Evolutionary conservation across 2,113 vertebrate species (phyloP), one percentile per base, ranked within the genome.

Genomic region (Sturnus vulgaris): DNA sequence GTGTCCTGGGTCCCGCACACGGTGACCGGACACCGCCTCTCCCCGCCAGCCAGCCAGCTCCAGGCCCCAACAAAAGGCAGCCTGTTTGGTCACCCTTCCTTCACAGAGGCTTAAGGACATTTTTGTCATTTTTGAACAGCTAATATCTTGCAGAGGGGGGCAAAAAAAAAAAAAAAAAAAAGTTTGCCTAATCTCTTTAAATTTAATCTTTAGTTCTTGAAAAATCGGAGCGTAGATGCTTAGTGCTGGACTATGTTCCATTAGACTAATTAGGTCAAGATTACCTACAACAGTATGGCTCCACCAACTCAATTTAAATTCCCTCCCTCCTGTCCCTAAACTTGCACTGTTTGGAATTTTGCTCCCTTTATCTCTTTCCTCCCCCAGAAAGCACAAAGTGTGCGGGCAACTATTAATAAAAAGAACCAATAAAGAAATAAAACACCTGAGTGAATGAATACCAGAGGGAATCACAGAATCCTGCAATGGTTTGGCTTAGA

Each of bases 61-160:
- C 86, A 44, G 35, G 12, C 55, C 69, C 40, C 86, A 97, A 99
- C 99, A 99, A 99, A 99, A 98, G 99, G 87, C 93, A 37, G 96
- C 96, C 98, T 99, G 99, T 99, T 98, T 97, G 90, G 97, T 95
- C 95, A 96, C 98, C 97, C 97, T 94, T 98, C 97, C 98, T 96
- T 98, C 98, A 96, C 98, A 98, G 97, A 97, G 97, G 99, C 99
- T 99, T 99, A 99, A 94, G 97, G 97, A 98, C 99, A 99, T 99
- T 99, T 99, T 99, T 99, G 98, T 99, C 98, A 99, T 99, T 99
- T 99, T 98, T 99, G 98, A 99, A 98, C 98, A 98, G 99, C 99
- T 99, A 99, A 99, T 98, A 98, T 99, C 98, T 98, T 98, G 98
- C 97, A 64, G 92, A 77, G 70, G 66, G 70, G 31, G 50, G 53